phyloP scores from a whole-genome alignment of 2,113 vertebrate species.

The Oxygymnocypris stewartii region DNA sequence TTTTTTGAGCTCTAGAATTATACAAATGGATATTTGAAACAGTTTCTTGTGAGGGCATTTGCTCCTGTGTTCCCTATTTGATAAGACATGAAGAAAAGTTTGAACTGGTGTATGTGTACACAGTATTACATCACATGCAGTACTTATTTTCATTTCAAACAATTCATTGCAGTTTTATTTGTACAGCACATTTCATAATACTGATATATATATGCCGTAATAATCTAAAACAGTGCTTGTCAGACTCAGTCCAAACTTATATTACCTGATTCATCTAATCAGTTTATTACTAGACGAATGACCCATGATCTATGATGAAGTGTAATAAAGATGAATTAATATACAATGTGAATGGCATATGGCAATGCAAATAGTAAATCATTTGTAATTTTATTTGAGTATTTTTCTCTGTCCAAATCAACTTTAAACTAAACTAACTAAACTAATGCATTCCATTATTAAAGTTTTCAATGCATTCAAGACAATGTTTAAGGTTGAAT shows the following conservation, averaged over 20 bases:
- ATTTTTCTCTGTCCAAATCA: neutral
- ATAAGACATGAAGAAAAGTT: neutral
- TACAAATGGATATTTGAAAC: neutral
- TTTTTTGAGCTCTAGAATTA: neutral
- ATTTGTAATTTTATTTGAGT: neutral
- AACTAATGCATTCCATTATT: too few relatives aligned
- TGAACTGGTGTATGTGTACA: neutral
- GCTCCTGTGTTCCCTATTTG: neutral
- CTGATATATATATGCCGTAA: too few relatives aligned
- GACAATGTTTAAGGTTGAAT: too few relatives aligned
- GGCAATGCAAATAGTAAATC: neutral
- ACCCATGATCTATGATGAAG: too few relatives aligned
- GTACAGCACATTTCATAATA: neutral
- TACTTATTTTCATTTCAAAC: neutral
- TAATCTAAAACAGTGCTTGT: neutral
- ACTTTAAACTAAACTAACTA: neutral
- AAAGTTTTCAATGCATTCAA: too few relatives aligned
- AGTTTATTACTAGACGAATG: neutral
- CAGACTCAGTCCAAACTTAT: neutral
- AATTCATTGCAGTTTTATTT: neutral
- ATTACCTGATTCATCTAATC: neutral
- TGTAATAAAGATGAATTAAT: too few relatives aligned
- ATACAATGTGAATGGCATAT: neutral
- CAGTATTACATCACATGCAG: neutral
- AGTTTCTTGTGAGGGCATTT: neutral